phyloP scores from a whole-genome alignment of 2,113 vertebrate genomes.

The Heloderma charlesbogerti region DNA sequence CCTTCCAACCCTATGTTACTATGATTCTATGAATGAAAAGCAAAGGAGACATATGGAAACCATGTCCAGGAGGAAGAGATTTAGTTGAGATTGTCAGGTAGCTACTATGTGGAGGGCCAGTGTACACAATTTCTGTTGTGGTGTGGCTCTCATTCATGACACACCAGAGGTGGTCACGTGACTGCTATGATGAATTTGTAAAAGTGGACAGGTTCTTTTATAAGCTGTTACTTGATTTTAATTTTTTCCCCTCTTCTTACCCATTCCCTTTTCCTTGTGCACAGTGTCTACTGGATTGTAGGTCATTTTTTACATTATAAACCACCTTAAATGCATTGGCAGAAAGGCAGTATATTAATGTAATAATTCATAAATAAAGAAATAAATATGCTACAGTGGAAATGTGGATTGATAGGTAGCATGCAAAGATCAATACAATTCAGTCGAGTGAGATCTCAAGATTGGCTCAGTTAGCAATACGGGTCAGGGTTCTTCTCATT shows the following conservation, averaged over 20 bases:
- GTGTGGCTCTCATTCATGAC: background rate
- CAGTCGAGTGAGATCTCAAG: background rate
- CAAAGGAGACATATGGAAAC: slow-evolving; percentile 33
- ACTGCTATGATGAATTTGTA: background rate
- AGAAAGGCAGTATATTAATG: background rate
- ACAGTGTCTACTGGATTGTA: background rate
- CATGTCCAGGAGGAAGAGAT: slow-evolving; percentile 30
- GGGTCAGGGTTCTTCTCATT: background rate
- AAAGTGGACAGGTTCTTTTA: background rate
- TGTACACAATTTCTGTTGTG: background rate
- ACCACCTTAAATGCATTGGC: background rate
- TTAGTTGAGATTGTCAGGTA: background rate
- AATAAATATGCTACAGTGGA: background rate
- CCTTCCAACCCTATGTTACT: no score
- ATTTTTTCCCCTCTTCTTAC: background rate
- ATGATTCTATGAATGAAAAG: slow-evolving; percentile 45
- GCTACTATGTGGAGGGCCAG: background rate
- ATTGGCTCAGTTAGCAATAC: background rate
- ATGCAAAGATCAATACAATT: background rate
- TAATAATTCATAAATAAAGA: background rate
- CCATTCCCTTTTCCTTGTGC: background rate
- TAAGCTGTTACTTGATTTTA: background rate
- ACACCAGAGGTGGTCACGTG: background rate
- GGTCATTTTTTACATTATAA: background rate
- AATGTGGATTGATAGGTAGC: background rate